Conservation (phyloP, 1,140 invertebrate genomes). For the Eumaeus atala region DNA sequence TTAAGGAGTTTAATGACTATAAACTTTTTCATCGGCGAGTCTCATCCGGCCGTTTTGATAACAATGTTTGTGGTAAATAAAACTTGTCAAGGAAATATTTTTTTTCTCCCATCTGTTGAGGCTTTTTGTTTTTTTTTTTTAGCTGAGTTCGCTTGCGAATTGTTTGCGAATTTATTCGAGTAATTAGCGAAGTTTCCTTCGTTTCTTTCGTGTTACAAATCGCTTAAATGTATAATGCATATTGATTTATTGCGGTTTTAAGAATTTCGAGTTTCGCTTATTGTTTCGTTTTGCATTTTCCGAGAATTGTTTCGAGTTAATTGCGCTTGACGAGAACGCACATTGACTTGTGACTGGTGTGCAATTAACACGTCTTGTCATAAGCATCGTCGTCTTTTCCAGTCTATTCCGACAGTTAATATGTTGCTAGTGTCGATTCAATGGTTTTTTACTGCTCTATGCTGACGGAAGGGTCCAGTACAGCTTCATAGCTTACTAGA, state of each 20-base stretch:
- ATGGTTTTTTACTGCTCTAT: no score
- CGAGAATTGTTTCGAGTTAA: no score
- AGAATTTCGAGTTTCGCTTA: conserved; percentile 6
- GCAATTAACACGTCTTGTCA: no score
- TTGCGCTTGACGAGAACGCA: no score
- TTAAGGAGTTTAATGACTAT: conserved; percentile 67
- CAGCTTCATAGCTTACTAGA: no score
- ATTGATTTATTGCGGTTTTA: conserved; percentile 6
- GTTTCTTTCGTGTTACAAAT: conserved; percentile 51
- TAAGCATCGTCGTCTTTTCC: no score
- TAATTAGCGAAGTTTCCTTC: conserved; percentile 68
- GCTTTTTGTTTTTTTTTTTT: conserved; percentile 53
- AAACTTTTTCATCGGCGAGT: conserved; percentile 49
- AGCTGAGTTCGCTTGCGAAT: conserved; percentile 41
- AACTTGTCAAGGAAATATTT: conserved; percentile 70
- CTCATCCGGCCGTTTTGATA: conserved; percentile 39
- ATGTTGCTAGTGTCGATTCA: no score
- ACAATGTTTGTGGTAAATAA: conserved; percentile 71
- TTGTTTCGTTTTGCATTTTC: no score
- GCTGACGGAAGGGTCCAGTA: no score
- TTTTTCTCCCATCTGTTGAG: conserved; percentile 51
- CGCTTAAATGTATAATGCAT: conserved; percentile 14
- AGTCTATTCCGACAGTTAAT: no score
- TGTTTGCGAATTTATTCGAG: conserved; percentile 36
- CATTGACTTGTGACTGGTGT: no score